These are phyloP conservation scores for Anguilla marmorata DNA, from an alignment of 2,797 vertebrate species.

Conservation along the genomic window DNA sequence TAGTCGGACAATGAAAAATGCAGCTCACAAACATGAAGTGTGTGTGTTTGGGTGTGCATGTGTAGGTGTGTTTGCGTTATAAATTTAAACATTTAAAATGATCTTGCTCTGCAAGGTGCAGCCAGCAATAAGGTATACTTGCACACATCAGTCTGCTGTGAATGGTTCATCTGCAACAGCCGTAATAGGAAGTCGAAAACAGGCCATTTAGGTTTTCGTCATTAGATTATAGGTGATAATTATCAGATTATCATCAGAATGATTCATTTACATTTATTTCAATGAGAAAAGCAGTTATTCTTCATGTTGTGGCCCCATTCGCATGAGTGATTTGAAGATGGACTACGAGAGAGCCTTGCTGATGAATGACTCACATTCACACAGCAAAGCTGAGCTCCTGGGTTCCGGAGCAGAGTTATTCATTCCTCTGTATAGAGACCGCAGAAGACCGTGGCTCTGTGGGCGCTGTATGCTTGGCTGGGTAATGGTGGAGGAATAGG, in stretches of 20 bases:
- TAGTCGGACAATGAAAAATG: background rate
- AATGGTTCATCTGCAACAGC: background rate
- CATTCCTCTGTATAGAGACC: too few species aligned
- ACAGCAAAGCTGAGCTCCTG: background rate
- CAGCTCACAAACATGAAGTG: background rate
- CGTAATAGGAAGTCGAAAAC: background rate
- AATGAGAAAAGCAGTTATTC: background rate
- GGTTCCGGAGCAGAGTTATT: background rate
- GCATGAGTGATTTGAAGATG: background rate
- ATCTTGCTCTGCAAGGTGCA: background rate
- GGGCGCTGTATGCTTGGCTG: too few species aligned
- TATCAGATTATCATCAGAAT: background rate
- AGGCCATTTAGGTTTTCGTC: background rate
- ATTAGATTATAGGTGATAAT: background rate
- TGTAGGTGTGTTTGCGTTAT: background rate
- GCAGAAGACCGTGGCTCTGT: too few species aligned
- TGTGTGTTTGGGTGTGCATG: too few species aligned
- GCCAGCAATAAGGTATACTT: background rate
- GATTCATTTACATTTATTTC: background rate
- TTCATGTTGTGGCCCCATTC: background rate
- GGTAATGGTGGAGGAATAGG: too few species aligned
- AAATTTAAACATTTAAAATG: background rate
- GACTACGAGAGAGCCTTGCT: background rate
- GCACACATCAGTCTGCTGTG: background rate
- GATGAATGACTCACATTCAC: background rate